These are phyloP conservation scores for Gymnogyps californianus DNA, from an alignment of 2,113 vertebrate genomes.

Conservation along the genomic window DNA sequence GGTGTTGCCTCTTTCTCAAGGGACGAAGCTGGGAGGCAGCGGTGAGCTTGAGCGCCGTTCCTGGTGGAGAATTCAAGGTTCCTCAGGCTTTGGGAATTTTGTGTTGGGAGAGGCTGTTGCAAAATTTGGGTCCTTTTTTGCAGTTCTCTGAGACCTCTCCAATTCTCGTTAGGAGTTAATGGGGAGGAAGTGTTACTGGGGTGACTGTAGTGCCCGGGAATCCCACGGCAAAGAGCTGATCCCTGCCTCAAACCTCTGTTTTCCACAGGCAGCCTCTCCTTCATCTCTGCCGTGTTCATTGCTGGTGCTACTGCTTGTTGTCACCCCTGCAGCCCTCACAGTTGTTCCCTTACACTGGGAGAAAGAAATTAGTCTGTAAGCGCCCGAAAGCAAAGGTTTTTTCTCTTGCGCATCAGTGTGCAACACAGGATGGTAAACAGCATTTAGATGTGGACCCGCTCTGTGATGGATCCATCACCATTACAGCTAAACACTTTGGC, in stretches of 20 bases:
- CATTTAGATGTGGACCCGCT: background rate
- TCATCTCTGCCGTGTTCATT: rapidly evolving
- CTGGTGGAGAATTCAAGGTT: background rate
- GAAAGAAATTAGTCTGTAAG: background rate
- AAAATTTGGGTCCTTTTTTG: background rate
- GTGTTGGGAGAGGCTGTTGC: background rate
- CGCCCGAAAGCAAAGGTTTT: background rate
- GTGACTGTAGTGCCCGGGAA: background rate
- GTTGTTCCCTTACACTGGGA: background rate
- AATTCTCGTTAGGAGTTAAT: background rate
- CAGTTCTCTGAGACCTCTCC: background rate
- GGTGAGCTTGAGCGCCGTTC: background rate
- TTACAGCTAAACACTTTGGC: background rate
- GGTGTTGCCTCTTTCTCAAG: background rate
- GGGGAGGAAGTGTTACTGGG: background rate
- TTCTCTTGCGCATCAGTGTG: background rate
- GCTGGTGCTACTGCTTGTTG: background rate
- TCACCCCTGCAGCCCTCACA: background rate
- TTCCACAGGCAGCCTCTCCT: background rate
- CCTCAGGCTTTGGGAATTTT: background rate
- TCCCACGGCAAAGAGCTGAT: background rate
- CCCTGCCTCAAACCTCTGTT: background rate
- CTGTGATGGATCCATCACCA: background rate
- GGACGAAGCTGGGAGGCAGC: background rate
- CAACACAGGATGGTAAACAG: too few species aligned